A percentile compares a stretch with the other conserved stretches of the same genome.
Evolutionary conservation across 1,140 invertebrate genomes (phyloP).

Genomic region (Cyphomyrmex costatus): DNA sequence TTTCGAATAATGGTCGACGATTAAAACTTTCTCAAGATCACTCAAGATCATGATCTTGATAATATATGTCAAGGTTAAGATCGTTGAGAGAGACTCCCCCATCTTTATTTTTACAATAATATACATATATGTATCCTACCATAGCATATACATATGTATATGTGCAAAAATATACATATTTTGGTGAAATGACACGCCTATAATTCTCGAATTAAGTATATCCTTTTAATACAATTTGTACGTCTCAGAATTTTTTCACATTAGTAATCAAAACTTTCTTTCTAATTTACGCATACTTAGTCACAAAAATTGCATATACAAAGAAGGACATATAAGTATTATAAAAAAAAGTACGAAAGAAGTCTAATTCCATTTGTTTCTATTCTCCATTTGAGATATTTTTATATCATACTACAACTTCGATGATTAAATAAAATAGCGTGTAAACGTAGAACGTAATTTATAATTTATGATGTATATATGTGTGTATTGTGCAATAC

Average conservation of each 20-base stretch:
- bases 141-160: too few relatives aligned
- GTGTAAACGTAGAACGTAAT: neutral
- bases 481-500: neutral
- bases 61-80: too few relatives aligned
- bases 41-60: too few relatives aligned
- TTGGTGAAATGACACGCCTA: too few relatives aligned
- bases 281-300: constrained; percentile 38
- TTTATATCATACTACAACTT: neutral
- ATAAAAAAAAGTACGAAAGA: neutral
- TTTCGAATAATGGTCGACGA: too few relatives aligned
- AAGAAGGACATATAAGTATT: neutral
- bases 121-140: too few relatives aligned
- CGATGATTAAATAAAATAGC: neutral
- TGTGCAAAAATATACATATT: too few relatives aligned
- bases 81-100: neutral
- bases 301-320: neutral
- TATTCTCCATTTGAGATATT: neutral
- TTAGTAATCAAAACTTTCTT: neutral
- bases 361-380: neutral
- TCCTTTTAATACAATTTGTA: too few relatives aligned
- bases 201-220: too few relatives aligned
- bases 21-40: too few relatives aligned
- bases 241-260: too few relatives aligned
- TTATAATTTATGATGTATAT: neutral
- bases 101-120: too few relatives aligned